These are phyloP conservation scores for Hirudo medicinalis DNA, from an alignment of 1,140 invertebrate species.

Conservation along the genomic window DNA sequence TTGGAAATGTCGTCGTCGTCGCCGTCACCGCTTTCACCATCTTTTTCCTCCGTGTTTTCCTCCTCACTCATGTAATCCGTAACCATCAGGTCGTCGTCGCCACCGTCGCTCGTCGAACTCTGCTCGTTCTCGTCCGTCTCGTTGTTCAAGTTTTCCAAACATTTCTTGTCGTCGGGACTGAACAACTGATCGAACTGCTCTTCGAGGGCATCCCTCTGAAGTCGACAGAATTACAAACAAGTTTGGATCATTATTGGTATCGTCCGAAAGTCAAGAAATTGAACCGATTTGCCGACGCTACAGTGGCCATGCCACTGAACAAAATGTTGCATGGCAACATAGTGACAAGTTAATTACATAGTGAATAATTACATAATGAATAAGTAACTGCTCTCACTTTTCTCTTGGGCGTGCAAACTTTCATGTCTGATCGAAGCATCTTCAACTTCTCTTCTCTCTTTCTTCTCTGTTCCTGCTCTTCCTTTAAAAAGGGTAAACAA, in stretches of 20 bases:
- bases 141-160: background rate
- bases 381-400: too few relatives aligned
- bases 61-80: constrained; percentile 46
- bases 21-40: constrained; percentile 32
- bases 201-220: constrained; percentile 30
- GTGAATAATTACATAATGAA: too few relatives aligned
- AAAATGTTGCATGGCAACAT: too few relatives aligned
- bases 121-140: constrained; percentile 23
- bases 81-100: constrained; percentile 40
- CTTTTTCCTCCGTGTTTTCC: constrained; percentile 26
- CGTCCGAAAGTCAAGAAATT: too few relatives aligned
- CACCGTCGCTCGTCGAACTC: constrained; percentile 30
- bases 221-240: background rate
- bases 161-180: constrained; percentile 18
- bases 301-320: too few relatives aligned
- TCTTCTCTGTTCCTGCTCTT: constrained; percentile 25
- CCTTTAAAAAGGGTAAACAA: constrained; percentile 21
- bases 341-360: too few relatives aligned
- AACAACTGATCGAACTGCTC: constrained; percentile 38
- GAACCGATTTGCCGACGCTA: too few relatives aligned
- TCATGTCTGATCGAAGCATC: too few relatives aligned
- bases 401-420: too few relatives aligned
- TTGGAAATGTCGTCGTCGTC: constrained; percentile 42
- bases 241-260: too few relatives aligned
- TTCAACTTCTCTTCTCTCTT: constrained; percentile 24